A percentile compares a stretch with the other conserved stretches of the same genome.
Evolutionary conservation across 2,797 vertebrate genomes (phyloP).

Genomic region (Phataginus tricuspis): DNA sequence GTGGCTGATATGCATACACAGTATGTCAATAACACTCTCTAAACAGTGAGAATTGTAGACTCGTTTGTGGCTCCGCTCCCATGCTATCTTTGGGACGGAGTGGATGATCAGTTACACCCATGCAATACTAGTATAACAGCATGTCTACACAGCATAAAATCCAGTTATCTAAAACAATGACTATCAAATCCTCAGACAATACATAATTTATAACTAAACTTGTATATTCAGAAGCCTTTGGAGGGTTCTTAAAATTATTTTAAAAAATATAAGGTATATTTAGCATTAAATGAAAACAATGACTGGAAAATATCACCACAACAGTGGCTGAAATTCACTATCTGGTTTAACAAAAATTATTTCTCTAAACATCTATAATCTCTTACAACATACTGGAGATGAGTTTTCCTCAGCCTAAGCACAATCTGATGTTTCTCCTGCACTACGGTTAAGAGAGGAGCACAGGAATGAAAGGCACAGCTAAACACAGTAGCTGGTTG

Average conservation of each 20-base stretch:
- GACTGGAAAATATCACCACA: slow-evolving; percentile 61
- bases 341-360: slow-evolving; percentile 68
- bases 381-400: slow-evolving; percentile 69
- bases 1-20: slow-evolving; percentile 65
- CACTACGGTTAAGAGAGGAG: not conserved
- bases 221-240: slow-evolving; percentile 70
- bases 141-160: slow-evolving; percentile 69
- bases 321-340: slow-evolving; percentile 77
- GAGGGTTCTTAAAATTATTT: slow-evolving; percentile 78
- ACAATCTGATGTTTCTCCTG: not conserved
- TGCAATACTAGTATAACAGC: slow-evolving; percentile 49
- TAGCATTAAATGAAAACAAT: slow-evolving; percentile 76
- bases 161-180: slow-evolving; percentile 63
- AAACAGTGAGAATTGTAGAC: slow-evolving; percentile 50
- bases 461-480: slow-evolving; percentile 71
- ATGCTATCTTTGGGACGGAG: slow-evolving; percentile 20
- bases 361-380: slow-evolving; percentile 66
- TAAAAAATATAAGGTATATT: slow-evolving; percentile 76
- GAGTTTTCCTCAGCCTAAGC: slow-evolving; percentile 65
- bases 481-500: slow-evolving; percentile 48
- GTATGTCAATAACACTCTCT: slow-evolving; percentile 74
- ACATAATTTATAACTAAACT: slow-evolving; percentile 70
- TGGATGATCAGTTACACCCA: not conserved
- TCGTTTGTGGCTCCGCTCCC: slow-evolving; percentile 66
- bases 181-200: slow-evolving; percentile 66